Evolutionary conservation across 2,797 vertebrate species (phyloP), one percentile per base, ranked within the genome.

Genomic region (Falco concolor): DNA sequence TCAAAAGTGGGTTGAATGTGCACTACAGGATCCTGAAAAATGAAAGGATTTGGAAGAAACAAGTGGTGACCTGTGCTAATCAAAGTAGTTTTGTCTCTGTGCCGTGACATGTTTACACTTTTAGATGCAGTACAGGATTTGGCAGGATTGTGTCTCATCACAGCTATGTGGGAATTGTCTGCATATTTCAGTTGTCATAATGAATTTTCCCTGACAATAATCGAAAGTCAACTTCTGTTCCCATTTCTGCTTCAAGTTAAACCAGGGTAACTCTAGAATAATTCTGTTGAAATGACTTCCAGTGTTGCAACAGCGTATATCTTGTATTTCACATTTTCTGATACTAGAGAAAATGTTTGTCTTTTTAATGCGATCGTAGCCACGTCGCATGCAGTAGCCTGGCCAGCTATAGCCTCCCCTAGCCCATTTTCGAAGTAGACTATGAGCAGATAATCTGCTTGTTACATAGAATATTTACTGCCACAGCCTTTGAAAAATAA

Each of bases 181-280:
- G n/a, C 3, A 1, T 84, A 70, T 65, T 87, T 89, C 81, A 45
- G 49, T 79, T 4, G 1, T 72, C 72, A 47, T 53, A 20, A 8
- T 36, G 38, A 65, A 16, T 79, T 73, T 94, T 69, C 52, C 52
- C 30, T 82, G 63, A 59, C 75, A 87, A 44, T 74, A 91, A 87
- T 25, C 82, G 72, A 79, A 79, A 89, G 56, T 32, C 67, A 87
- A 21, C 38, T 94, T 85, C 72, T 95, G 47, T 81, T 92, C 38
- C 50, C 6, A 7, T 89, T 75, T 69, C 42, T 89, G 36, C 64
- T 52, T 89, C 52, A 44, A 54, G 84, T 68, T 78, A 84, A 87
- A 61, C 7, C 15, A 12, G 27, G 14, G n/a, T 73, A 36, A 54
- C 36, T 65, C 59, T 24, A 28, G 30, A 70, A n/a, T 24, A 83